Base-by-base conservation (phyloP, 2,113 vertebrate species). In the Paramormyrops kingsleyae region DNA sequence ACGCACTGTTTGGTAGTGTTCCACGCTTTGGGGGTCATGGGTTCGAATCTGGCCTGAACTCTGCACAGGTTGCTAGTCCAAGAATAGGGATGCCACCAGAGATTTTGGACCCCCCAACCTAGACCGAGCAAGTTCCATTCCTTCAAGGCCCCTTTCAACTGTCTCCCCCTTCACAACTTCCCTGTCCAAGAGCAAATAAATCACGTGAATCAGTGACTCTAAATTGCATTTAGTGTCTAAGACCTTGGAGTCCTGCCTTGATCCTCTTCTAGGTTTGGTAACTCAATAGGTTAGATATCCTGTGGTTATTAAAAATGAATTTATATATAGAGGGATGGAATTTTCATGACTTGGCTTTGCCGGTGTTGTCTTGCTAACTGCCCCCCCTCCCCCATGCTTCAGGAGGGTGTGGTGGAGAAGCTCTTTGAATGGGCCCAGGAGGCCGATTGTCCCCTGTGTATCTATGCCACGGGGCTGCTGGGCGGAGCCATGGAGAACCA, bases 381-480 rank as follows among this genome's bases (percentile, higher is more conserved):
- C 62, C n/a, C 10, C 66, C n/a, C 62, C 10, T 0, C 21, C 74
- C 6, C 12, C 92, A 31, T 83, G 88, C 83, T 80, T 7, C 94
- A 99, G 98, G 98, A 99, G 92, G 97, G 97, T 56, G 97, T 99
- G 92, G 97, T 99, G 2, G 97, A 97, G 94, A 98, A 96, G 93
- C 93, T 99, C 85, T 98, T 98, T 62, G 95, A 95, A 74, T 99
- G 97, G 97, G 97, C 98, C 0, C 95, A 94, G 19, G 97, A 98
- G 89, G 96, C 96, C 1, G 97, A 97, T 92, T 95, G 95, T 0
- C 98, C 98, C 0, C 92, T 99, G 42, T 95, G 96, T n/a, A 97
- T 97, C 0, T 99, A 97, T 0, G 96, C 97, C 90, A 97, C 97
- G 0, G 98, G 97, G 4, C 93, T 99, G 1, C 92, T 99, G 90